These are phyloP conservation scores for Laticauda laticaudata DNA, from an alignment of 2,113 vertebrate genomes.

Conservation along the genomic window DNA sequence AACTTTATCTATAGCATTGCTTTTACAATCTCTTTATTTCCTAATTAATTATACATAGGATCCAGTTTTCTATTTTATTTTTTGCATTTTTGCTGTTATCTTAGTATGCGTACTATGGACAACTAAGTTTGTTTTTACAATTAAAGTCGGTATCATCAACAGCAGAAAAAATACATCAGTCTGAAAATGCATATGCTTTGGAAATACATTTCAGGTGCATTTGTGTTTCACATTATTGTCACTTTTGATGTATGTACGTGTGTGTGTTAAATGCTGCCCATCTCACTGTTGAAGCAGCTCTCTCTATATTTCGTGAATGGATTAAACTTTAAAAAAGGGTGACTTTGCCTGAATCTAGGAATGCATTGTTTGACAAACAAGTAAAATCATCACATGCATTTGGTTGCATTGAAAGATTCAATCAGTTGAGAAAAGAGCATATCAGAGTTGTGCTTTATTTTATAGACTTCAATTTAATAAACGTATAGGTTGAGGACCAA, in stretches of 20 bases:
- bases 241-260: background rate
- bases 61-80: background rate
- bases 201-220: background rate
- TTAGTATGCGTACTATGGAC: background rate
- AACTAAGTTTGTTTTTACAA: background rate
- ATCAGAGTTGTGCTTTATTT: slow-evolving; percentile 9
- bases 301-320: background rate
- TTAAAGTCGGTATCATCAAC: background rate
- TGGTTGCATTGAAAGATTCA: background rate
- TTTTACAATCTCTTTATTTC: background rate
- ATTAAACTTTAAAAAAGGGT: background rate
- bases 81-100: background rate
- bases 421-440: slow-evolving; percentile 5
- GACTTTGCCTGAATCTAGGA: background rate
- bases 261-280: no score
- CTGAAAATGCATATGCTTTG: background rate
- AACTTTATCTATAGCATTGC: background rate
- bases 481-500: slow-evolving; percentile 41
- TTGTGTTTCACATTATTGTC: background rate
- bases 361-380: background rate
- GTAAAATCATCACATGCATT: background rate
- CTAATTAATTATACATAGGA: background rate
- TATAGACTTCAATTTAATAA: slow-evolving; percentile 47
- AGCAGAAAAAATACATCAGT: background rate
- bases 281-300: no score